Evolutionary conservation across 2,888 invertebrate genomes (phyloP), one percentile per base, ranked within the genome.

Genomic region (Drosophila histrio): DNA sequence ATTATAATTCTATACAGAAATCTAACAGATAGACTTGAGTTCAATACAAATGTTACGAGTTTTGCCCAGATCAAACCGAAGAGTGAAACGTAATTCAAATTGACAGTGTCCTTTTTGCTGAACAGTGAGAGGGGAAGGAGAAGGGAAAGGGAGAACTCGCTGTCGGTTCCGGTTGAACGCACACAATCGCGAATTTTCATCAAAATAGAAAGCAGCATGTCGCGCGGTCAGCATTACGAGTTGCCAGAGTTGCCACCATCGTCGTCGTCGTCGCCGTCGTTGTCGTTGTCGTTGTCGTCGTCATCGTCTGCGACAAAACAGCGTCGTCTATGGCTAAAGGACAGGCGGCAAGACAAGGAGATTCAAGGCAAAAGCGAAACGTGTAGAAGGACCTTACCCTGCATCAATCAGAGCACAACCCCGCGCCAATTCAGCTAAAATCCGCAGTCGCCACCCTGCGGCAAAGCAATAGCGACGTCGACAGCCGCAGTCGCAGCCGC

Each of bases 121-220:
- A 19, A 38, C 9, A 17, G 17, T 2, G 34, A 24, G 13, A 21
- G 26, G 53, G 28, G 28, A 26, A 2, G 6, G 15, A 13, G 34
- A 19, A 15, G 34, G 9, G 17, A 28, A 46, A n/a, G 44, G 36
- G 49, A 38, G 39, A 39, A 47, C 43, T 62, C 50, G 41, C 72
- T 80, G 75, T 65, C 69, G 65, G 63, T 71, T 83, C 69, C 74
- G 79, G 80, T 86, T 86, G 77, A 89, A 69, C 73, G 82, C 77
- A 79, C 82, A 77, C 71, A 89, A 77, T 88, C 88, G 89, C 87
- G 89, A 80, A 81, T 76, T 88, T 77, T 72, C 84, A 89, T 81
- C 84, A 76, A 86, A 84, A 81, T 74, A 71, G 77, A 89, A 89
- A 62, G 68, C 79, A 52, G 38, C 28, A 68, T 71, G 69, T 77